Conservation (phyloP, 2,797 vertebrate species). For the Setipinna tenuifilis region DNA sequence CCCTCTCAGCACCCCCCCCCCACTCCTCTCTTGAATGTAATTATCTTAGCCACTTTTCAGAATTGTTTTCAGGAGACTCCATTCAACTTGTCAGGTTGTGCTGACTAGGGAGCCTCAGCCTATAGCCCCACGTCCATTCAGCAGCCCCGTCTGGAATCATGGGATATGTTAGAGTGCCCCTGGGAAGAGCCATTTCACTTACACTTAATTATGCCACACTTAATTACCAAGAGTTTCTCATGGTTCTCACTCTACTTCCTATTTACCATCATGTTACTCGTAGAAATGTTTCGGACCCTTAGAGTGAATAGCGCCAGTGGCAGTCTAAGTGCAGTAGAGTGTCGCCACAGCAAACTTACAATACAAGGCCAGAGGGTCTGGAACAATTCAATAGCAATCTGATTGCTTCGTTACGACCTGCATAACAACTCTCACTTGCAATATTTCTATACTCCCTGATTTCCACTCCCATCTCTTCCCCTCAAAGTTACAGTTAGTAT, state of each 20-base stretch:
- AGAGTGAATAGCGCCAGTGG: not conserved
- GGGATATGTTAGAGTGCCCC: not conserved
- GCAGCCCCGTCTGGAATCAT: not conserved
- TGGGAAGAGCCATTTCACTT: constrained; percentile 14
- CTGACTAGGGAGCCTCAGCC: not conserved
- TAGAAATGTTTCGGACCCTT: not conserved
- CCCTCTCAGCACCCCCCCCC: not conserved
- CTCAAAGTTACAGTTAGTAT: not conserved
- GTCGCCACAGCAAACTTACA: too few species aligned
- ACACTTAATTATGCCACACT: constrained; percentile 14
- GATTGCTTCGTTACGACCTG: not conserved
- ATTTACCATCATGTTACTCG: not conserved
- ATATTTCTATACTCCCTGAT: not conserved
- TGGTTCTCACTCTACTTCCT: not conserved
- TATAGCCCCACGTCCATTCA: not conserved
- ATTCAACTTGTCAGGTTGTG: not conserved
- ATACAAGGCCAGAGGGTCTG: not conserved
- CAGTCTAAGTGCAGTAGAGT: not conserved
- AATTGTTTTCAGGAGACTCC: not conserved
- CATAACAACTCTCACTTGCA: not conserved
- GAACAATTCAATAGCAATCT: not conserved
- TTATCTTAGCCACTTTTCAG: not conserved
- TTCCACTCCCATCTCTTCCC: not conserved
- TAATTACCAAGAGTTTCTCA: constrained; percentile 6
- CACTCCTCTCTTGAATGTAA: not conserved